Base-by-base conservation (phyloP, 1,140 invertebrate genomes). In the Tetramorium simillimum region DNA sequence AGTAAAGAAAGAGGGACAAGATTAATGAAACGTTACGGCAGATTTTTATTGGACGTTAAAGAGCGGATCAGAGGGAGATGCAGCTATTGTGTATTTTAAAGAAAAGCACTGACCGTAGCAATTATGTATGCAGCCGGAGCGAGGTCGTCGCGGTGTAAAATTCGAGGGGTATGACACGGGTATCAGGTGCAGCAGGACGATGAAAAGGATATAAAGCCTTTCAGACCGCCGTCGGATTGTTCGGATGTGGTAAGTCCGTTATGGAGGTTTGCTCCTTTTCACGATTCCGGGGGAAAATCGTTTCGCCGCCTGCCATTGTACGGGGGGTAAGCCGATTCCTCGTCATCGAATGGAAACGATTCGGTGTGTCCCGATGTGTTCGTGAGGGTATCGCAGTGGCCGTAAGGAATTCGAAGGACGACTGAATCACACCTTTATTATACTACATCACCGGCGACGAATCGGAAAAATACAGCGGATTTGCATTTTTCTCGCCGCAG, bases 171-270 rank as follows among this genome's bases (percentile, higher is more conserved):
- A 9, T 60, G 80, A 84, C 80, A 46, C n/a, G 14, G 28, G 70
- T 73, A 88, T 89, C 69, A 81, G 58, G 40, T 77, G 88, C 72
- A 63, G 43, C 43, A 37, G 33, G 37, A 62, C 65, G 51, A 51
- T 72, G 86, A 84, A 70, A 88, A 56, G 73, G 75, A 86, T 75
- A 87, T 90, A 90, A 88, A 90, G 86, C 82, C 58, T 88, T 85
- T 77, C 69, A 87, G n/a, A 58, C 53, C 28, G 46, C 60, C 73
- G 37, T 90, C 81, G 86, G 85, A 90, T 90, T 90, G 89, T 90
- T 88, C 89, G 86, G 75, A 90, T 86, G 89, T 88, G 81, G 89
- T 88, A 90, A 90, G 89, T 90, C 89, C 82, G 89, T 90, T 90
- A 90, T 85, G 75, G 78, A 75, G 86, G 88, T 76, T 88, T 75